These are phyloP conservation scores for Cyclina sinensis DNA, from an alignment of 1,140 invertebrate species.

Conservation along the genomic window DNA sequence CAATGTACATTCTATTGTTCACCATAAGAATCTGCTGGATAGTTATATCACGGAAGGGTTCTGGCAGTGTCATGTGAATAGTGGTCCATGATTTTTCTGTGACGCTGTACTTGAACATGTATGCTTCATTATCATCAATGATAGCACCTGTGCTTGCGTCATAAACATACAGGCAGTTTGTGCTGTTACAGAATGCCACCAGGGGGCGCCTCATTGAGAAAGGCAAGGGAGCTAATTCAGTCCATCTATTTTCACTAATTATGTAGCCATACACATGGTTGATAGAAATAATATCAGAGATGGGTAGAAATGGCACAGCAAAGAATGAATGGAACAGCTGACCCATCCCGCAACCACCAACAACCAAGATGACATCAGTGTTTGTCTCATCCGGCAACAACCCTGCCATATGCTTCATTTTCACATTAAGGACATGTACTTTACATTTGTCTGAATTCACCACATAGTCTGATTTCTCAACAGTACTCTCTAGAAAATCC, in stretches of 20 bases:
- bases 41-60: slow-evolving; percentile 61
- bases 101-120: slow-evolving; percentile 69
- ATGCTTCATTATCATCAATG: slow-evolving; percentile 59
- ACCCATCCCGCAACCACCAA: slow-evolving; percentile 73
- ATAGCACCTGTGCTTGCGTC: slow-evolving; percentile 63
- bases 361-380: slow-evolving; percentile 77
- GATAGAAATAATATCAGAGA: slow-evolving; percentile 70
- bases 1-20: slow-evolving; percentile 68
- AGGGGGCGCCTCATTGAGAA: slow-evolving; percentile 72
- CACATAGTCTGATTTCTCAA: slow-evolving; percentile 73
- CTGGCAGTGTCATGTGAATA: slow-evolving; percentile 67
- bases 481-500: slow-evolving; percentile 63
- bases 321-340: slow-evolving; percentile 69
- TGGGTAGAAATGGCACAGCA: slow-evolving; percentile 68
- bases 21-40: slow-evolving; percentile 72
- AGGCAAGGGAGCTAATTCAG: slow-evolving; percentile 77
- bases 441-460: slow-evolving; percentile 72
- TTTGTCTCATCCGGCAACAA: slow-evolving; percentile 62
- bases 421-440: slow-evolving; percentile 73
- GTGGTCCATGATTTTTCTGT: slow-evolving; percentile 71
- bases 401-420: slow-evolving; percentile 74
- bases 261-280: slow-evolving; percentile 77
- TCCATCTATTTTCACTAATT: slow-evolving; percentile 78
- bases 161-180: slow-evolving; percentile 72
- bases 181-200: slow-evolving; percentile 63